Conservation (phyloP, 2,888 invertebrate genomes). For the Protophormia terraenovae region DNA sequence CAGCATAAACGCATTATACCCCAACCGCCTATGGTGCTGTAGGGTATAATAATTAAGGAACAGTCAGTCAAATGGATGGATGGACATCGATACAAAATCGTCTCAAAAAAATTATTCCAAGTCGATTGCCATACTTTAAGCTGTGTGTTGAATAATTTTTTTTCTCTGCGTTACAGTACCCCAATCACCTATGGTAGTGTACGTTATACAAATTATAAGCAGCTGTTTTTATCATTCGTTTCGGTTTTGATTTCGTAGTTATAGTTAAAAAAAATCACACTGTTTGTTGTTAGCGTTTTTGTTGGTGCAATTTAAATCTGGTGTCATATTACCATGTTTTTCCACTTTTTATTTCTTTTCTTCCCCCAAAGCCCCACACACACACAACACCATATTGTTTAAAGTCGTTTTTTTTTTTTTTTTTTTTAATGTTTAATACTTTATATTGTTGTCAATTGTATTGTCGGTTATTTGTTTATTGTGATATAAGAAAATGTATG, state of each 20-base stretch:
- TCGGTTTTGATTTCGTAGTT: slow-evolving; percentile 6
- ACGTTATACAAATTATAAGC: too few relatives aligned
- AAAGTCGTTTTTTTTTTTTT: background rate
- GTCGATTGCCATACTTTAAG: too few relatives aligned
- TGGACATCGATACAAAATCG: too few relatives aligned
- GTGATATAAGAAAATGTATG: background rate
- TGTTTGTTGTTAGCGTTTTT: background rate
- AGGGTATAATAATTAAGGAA: too few relatives aligned
- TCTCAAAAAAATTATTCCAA: too few relatives aligned
- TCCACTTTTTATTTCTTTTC: background rate
- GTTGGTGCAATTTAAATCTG: background rate
- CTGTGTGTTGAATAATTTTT: too few relatives aligned
- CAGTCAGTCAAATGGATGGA: too few relatives aligned
- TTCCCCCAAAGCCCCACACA: background rate
- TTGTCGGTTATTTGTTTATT: slow-evolving; percentile 29
- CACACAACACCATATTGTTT: background rate
- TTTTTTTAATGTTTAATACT: background rate
- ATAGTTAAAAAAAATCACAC: slow-evolving; percentile 3
- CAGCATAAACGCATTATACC: too few relatives aligned
- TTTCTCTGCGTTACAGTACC: too few relatives aligned
- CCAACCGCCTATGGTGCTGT: too few relatives aligned
- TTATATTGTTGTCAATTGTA: slow-evolving; percentile 12
- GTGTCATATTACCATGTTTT: slow-evolving; percentile 21
- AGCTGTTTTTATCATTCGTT: background rate
- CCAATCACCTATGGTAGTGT: too few relatives aligned